Evolutionary conservation across 2,888 invertebrate genomes (phyloP), one percentile per base, ranked within the genome.

Genomic region (Pseudanteris insignis): DNA sequence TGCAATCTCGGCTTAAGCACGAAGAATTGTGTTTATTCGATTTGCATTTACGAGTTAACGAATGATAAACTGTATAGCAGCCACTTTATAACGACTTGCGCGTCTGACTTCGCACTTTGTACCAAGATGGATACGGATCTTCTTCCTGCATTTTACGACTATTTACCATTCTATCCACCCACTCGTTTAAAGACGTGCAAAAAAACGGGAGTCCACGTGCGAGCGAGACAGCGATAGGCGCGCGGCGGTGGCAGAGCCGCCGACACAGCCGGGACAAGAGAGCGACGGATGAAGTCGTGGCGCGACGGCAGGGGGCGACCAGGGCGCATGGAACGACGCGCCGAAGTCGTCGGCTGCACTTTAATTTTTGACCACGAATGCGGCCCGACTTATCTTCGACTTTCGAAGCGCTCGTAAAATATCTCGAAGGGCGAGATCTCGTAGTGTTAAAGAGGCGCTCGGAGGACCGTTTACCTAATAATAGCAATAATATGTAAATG

Each of bases 401-500:
- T 48, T 64, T 67, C 69, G 65, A 55, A 51, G 61, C 55, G 69
- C 71, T 72, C 73, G 71, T 75, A 74, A 75, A 74, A 70, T 74
- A 74, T 65, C 67, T 67, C 65, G 67, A 70, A 69, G 70, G 69
- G 70, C 68, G 69, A 70, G 67, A 46, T 59, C 67, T 67, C 65
- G 69, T 73, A 72, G 73, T 73, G 73, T 73, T 73, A 73, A 71
- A 73, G 71, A 74, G 71, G 70, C 72, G 72, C 72, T 71, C 69
- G 68, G 66, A 71, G 71, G 71, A 77, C 72, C 76, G 75, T 78
- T 78, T 76, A 78, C 77, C 77, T 78, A 78, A 78, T 78, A 78
- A 78, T 77, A 78, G 77, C 77, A 78, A 78, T 78, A 77, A 78
- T 77, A 78, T 78, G 77, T 75, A 77, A 78, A 78, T 78, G 73